These are phyloP conservation scores for Morbakka virulenta DNA, from an alignment of 30 jellyfish, hydroid and myxozoan genomes.

Conservation along the genomic window DNA sequence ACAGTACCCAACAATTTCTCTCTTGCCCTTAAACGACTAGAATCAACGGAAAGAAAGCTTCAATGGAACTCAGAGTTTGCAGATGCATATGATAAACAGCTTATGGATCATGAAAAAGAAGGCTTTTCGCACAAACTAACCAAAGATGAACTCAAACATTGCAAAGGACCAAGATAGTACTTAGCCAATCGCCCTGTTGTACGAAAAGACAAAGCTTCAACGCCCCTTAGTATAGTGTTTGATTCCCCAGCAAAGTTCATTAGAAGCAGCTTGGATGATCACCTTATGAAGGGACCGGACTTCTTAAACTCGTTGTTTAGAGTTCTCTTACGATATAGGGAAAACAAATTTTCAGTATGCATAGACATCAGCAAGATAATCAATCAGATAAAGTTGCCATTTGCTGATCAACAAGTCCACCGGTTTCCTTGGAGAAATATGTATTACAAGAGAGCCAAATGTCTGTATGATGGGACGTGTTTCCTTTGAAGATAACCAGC, in stretches of 20 bases:
- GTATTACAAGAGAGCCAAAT: background rate
- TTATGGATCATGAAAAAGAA: slow-evolving; percentile 9
- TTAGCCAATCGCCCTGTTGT: slow-evolving; percentile 4
- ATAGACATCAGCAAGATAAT: background rate
- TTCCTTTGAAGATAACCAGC: too few relatives aligned
- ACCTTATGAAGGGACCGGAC: slow-evolving; percentile 16
- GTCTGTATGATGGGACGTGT: background rate
- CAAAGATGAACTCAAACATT: background rate
- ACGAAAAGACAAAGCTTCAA: slow-evolving; percentile 3
- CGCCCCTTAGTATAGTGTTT: slow-evolving; percentile 23
- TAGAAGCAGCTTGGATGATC: slow-evolving; percentile 8
- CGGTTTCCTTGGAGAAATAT: background rate
- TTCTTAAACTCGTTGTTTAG: slow-evolving; percentile 16
- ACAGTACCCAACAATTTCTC: slow-evolving; percentile 5
- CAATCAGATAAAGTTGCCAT: background rate
- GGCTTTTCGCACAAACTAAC: too few relatives aligned
- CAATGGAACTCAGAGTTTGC: slow-evolving; percentile 19
- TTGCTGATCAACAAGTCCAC: background rate
- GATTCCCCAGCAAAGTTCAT: slow-evolving; percentile 15
- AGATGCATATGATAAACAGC: slow-evolving; percentile 36
- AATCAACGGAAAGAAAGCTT: background rate
- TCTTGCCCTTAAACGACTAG: background rate
- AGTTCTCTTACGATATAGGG: background rate
- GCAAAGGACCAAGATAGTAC: slow-evolving; percentile 12
- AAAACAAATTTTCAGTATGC: background rate